Conservation (phyloP, 2,113 vertebrate genomes). For the Octodon degus region DNA sequence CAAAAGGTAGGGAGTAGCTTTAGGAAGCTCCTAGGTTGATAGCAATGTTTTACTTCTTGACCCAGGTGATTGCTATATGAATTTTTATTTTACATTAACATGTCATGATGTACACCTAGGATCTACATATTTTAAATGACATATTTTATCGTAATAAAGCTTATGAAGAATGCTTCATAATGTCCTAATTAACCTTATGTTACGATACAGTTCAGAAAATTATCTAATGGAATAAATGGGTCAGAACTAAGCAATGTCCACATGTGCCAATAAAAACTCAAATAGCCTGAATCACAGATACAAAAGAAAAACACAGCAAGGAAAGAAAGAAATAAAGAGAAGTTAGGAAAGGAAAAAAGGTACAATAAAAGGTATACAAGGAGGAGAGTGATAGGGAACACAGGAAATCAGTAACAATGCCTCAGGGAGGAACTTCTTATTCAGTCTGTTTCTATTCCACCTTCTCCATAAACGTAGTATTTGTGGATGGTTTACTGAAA, state of each 20-base stretch:
- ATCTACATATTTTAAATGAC: background rate
- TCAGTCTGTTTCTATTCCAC: constrained; percentile 37
- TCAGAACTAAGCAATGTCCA: constrained; percentile 57
- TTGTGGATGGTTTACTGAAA: constrained; percentile 15
- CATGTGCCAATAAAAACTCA: constrained; percentile 3
- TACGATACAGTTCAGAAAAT: constrained; percentile 19
- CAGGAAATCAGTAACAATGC: background rate
- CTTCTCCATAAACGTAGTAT: constrained; percentile 19
- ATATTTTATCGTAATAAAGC: constrained; percentile 48
- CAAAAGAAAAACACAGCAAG: constrained; percentile 17
- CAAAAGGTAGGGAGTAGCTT: background rate
- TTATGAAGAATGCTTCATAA: background rate
- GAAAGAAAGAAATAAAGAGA: background rate
- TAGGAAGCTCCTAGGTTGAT: background rate
- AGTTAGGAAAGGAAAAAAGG: constrained; percentile 13
- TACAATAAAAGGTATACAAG: background rate
- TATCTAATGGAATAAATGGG: constrained; percentile 24
- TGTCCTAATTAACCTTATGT: constrained; percentile 28
- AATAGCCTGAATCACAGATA: constrained; percentile 22
- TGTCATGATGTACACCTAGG: background rate
- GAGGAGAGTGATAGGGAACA: background rate
- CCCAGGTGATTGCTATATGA: background rate
- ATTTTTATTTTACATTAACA: constrained; percentile 39
- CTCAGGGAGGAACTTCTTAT: constrained; percentile 10
- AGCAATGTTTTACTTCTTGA: constrained; percentile 47